Conservation (phyloP, 2,797 vertebrate species). For the Emys orbicularis region DNA sequence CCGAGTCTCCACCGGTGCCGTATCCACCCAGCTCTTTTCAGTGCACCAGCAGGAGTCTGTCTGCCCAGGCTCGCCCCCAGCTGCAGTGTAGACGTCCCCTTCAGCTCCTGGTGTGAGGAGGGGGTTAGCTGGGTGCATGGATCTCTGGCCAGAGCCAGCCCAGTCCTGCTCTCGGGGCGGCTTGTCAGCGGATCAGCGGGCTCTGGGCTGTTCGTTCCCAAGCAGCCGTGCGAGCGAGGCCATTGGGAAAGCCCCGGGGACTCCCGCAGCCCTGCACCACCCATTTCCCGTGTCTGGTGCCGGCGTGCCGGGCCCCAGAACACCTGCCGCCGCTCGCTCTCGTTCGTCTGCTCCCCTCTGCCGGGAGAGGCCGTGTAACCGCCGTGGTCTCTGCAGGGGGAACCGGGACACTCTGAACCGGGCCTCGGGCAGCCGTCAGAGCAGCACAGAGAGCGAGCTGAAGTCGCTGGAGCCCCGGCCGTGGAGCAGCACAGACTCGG, state of each 20-base stretch:
- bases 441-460: slow-evolving; percentile 98
- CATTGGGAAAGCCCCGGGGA: not conserved
- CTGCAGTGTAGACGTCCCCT: not conserved
- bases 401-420: slow-evolving; percentile 92
- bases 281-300: not conserved
- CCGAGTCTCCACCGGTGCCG: too few species aligned
- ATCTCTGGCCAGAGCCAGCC: not conserved
- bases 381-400: slow-evolving; percentile 83
- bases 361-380: slow-evolving; percentile 54
- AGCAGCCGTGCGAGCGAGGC: not conserved
- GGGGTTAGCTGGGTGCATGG: not conserved
- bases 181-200: not conserved
- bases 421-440: slow-evolving; percentile 95
- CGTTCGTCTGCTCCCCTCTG: not conserved
- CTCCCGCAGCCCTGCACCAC: not conserved
- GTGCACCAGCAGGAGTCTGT: too few species aligned
- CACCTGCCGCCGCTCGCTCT: not conserved
- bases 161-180: not conserved
- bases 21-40: too few species aligned
- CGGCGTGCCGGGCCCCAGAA: too few species aligned
- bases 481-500: slow-evolving; percentile 99
- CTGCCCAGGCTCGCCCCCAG: not conserved
- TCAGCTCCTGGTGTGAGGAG: too few species aligned
- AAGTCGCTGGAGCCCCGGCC: slow-evolving; percentile 97
- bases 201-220: not conserved